phyloP scores from a whole-genome alignment of 1,140 invertebrate genomes.

The Apocrypta bakeri region DNA sequence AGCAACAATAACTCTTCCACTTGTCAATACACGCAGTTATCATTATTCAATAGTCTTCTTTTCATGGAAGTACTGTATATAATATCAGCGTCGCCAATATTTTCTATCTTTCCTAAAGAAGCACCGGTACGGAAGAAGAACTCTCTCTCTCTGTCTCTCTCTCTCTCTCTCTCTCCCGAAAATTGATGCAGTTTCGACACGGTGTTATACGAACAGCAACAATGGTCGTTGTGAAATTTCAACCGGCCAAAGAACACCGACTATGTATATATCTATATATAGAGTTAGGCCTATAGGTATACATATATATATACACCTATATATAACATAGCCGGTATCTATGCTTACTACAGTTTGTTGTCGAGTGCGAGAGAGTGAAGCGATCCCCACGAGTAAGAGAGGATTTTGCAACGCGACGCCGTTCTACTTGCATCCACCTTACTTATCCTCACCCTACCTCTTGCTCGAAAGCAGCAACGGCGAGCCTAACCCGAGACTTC shows the following conservation, averaged over 20 bases:
- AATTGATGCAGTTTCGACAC: constrained; percentile 65
- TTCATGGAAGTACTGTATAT: background rate
- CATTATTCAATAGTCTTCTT: background rate
- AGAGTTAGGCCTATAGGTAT: too few relatives aligned
- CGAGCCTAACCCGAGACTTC: background rate
- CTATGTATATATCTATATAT: background rate
- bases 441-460: constrained; percentile 45
- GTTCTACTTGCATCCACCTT: constrained; percentile 66
- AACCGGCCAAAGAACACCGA: constrained; percentile 30
- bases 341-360: background rate
- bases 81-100: background rate
- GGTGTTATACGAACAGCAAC: constrained; percentile 55
- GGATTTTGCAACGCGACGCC: constrained; percentile 65
- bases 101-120: too few relatives aligned
- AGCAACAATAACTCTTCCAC: background rate
- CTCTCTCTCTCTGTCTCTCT: background rate
- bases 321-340: background rate
- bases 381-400: constrained; percentile 42
- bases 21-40: too few relatives aligned
- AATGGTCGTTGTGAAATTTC: constrained; percentile 66
- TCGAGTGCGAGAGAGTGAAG: constrained; percentile 18
- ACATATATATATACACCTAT: too few relatives aligned
- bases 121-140: background rate
- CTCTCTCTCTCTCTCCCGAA: constrained; percentile 58
- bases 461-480: background rate